phyloP scores from a whole-genome alignment of 2,797 vertebrate genomes.

The Ctenopoma kingsleyae region DNA sequence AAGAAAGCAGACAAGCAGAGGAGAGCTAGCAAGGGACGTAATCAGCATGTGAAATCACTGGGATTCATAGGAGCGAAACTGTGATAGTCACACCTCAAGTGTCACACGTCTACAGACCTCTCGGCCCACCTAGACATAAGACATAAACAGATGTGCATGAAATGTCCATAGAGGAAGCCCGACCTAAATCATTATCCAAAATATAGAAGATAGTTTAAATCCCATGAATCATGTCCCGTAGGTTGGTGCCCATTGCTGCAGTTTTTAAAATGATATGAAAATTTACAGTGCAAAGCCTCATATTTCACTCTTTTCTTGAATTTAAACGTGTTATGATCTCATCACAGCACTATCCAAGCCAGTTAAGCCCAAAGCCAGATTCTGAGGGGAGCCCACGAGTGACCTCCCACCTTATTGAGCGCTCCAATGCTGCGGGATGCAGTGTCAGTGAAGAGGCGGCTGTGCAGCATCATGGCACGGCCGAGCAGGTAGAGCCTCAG shows the following conservation, averaged over 20 bases:
- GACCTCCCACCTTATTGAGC: constrained; percentile 91
- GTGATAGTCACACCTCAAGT: constrained; percentile 69
- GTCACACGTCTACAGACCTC: constrained; percentile 70
- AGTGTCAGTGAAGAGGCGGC: constrained; percentile 96
- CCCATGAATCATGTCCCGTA: constrained; percentile 9
- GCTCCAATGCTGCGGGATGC: constrained; percentile 97
- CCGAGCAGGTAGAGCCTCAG: constrained; percentile 93
- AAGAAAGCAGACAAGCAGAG: constrained; percentile 58
- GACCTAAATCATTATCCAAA: constrained; percentile 35
- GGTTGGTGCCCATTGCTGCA: not conserved
- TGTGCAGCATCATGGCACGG: constrained; percentile 95
- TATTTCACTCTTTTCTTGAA: constrained; percentile 4
- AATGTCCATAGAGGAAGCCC: constrained; percentile 48
- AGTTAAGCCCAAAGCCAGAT: constrained; percentile 33
- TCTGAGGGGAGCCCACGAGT: constrained; percentile 2
- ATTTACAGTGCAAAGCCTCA: not conserved
- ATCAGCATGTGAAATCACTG: constrained; percentile 54
- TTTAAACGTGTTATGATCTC: constrained; percentile 11
- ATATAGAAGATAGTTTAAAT: constrained; percentile 10
- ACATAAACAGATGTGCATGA: constrained; percentile 67
- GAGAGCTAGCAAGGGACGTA: constrained; percentile 48
- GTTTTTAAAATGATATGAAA: constrained; percentile 2
- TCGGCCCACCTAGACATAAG: constrained; percentile 71
- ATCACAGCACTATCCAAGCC: constrained; percentile 26
- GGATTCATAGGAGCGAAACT: constrained; percentile 47